These are phyloP conservation scores for Centropus unirufus DNA, from an alignment of 2,113 vertebrate genomes.

Conservation along the genomic window DNA sequence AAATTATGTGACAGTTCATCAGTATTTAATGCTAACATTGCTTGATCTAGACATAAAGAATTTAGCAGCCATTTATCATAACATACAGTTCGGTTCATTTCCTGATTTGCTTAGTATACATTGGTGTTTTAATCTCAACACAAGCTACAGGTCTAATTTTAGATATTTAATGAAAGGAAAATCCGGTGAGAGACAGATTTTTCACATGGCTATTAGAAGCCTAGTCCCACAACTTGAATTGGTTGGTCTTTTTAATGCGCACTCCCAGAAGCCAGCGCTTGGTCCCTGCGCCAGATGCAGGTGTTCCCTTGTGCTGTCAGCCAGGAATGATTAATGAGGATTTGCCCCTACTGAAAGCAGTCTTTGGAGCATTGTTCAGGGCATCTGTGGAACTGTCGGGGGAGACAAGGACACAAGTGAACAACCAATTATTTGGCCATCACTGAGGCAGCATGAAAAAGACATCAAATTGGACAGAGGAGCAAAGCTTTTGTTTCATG, in stretches of 20 bases:
- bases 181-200: conserved; percentile 54
- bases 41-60: conserved; percentile 78
- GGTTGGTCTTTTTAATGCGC: conserved; percentile 68
- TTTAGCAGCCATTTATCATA: conserved; percentile 80
- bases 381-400: conserved; percentile 88
- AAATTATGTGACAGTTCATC: conserved; percentile 82
- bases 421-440: conserved; percentile 91
- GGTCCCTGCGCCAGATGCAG: conserved; percentile 81
- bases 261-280: conserved; percentile 71
- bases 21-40: conserved; percentile 83
- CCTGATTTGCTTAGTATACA: conserved; percentile 67
- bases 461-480: conserved; percentile 85
- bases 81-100: conserved; percentile 56
- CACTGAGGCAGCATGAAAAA: conserved; percentile 84
- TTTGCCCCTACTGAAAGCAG: conserved; percentile 86
- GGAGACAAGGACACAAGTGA: conserved; percentile 89
- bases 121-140: conserved; percentile 64
- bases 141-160: conserved; percentile 69
- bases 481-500: conserved; percentile 81
- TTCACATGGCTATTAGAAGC: conserved; percentile 69
- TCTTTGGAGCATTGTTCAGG: conserved; percentile 86
- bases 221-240: conserved; percentile 63
- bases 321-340: conserved; percentile 89
- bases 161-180: conserved; percentile 72
- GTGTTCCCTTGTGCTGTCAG: conserved; percentile 88